Evolutionary conservation across 1,140 invertebrate genomes (phyloP), one percentile per base, ranked within the genome.

Genomic region (Apolygus lucorum): DNA sequence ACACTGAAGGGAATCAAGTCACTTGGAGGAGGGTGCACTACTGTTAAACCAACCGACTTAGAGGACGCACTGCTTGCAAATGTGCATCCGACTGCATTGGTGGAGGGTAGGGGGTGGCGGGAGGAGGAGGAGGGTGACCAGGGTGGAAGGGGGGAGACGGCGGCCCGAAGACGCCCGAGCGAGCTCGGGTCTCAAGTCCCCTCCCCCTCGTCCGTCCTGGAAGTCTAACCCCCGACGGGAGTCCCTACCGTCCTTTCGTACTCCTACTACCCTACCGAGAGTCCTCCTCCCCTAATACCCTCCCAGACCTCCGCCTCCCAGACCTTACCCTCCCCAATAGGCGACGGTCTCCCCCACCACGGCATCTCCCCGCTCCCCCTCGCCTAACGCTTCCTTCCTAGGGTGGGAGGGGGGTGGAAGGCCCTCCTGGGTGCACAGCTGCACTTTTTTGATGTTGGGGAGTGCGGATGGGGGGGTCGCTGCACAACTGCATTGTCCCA

Each of bases 51-150:
- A 59, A 24, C 54, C 54, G 54, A 59, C 54, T 59, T 59, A 17
- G 54, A 59, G 54, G 54, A 59, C 54, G 54, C 54, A 59, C 54
- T 59, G 54, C 54, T 59, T 59, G 54, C 54, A 59, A 59, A 59
- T 59, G 54, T 59, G 54, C 54, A 59, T 59, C 54, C 54, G 54
- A 59, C 54, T 59, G 54, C 54, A 59, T 59, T 59, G 54, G 54
- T 8, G 8, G 54, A 59, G 54, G 54, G 54, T 59, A 59, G 54
- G 54, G 54, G 54, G 22, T 59, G 54, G 22, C 4, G 54, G 4
- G 22, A 22, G 54, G 54, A 59, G 54, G 22, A 24, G 54, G 4
- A 21, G 54, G 8, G 54, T 4, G 8, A 21, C 22, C 54, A 24
- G 54, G 54, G 54, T 4, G 22, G n/a, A n/a, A n/a, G 22, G 22